phyloP scores from a whole-genome alignment of 92 coral and sea anemone species.

The Muricea muricata region DNA sequence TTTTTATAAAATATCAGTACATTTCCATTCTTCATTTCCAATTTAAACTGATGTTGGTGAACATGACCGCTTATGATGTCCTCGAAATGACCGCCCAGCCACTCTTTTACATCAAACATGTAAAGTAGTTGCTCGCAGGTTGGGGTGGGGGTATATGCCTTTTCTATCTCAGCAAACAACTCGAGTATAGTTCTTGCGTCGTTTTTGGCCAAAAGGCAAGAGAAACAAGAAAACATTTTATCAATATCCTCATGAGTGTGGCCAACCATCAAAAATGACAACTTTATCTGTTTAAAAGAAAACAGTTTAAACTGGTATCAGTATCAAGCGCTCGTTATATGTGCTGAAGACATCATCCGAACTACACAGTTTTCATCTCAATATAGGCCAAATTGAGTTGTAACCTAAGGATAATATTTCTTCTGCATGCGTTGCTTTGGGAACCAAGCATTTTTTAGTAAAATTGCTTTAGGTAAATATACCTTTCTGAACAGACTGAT shows the following conservation, averaged over 20 bases:
- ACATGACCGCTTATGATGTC: not conserved
- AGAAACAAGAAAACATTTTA: constrained; percentile 59
- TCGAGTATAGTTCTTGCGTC: constrained; percentile 49
- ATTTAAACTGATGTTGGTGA: not conserved
- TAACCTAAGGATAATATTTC: no score
- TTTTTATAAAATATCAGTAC: not conserved
- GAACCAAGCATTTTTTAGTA: no score
- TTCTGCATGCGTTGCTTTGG: no score
- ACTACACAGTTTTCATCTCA: no score
- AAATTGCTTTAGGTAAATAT: no score
- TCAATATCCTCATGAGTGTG: not conserved
- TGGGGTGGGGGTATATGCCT: constrained; percentile 25
- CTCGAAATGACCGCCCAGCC: not conserved
- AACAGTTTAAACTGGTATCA: no score
- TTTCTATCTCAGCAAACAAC: not conserved
- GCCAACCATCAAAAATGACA: constrained; percentile 40
- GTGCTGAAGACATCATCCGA: no score
- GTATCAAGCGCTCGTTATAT: no score
- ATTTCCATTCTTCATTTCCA: not conserved
- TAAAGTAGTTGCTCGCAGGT: not conserved
- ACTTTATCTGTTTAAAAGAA: not conserved
- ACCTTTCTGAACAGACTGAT: not conserved
- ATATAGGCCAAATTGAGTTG: no score
- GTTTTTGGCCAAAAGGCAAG: not conserved
- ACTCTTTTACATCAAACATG: not conserved